Evolutionary conservation across 2,888 invertebrate species (phyloP).

Genomic region (Athalia cordata): DNA sequence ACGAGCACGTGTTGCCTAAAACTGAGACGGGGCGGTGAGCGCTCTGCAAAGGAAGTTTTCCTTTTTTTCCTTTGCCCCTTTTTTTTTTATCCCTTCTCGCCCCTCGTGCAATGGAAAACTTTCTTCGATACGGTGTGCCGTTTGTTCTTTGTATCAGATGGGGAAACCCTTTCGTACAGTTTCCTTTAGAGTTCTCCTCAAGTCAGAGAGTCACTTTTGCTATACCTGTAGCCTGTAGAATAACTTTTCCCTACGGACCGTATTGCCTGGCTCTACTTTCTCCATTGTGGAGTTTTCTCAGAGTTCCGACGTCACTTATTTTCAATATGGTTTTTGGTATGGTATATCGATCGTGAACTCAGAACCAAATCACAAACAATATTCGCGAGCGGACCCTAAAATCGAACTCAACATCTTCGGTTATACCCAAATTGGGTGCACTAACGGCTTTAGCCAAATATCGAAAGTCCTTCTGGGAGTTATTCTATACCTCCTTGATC

Average conservation of each 20-base stretch:
- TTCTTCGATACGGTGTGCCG: conserved; percentile 32
- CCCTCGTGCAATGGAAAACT: conserved; percentile 25
- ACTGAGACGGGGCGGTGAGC: conserved; percentile 33
- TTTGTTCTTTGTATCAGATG: conserved; percentile 39
- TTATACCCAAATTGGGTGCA: no score
- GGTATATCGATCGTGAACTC: conserved; percentile 14
- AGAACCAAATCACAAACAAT: neutral
- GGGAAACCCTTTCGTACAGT: conserved; percentile 40
- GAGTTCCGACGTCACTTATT: conserved; percentile 21
- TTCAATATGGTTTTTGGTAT: neutral
- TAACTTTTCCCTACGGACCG: conserved; percentile 21
- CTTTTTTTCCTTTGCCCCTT: conserved; percentile 25
- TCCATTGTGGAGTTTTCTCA: neutral
- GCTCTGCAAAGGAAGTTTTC: conserved; percentile 15
- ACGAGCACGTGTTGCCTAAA: conserved; percentile 59
- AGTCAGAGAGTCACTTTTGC: conserved; percentile 33
- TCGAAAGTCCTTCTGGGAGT: no score
- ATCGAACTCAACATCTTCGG: neutral
- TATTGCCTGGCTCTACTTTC: conserved; percentile 11
- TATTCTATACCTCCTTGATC: no score
- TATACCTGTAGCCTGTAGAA: conserved; percentile 13
- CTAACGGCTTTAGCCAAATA: no score
- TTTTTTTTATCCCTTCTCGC: conserved; percentile 31
- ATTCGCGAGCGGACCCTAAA: neutral
- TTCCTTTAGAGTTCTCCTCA: conserved; percentile 12